A percentile compares a stretch with the other conserved stretches of the same genome.
Evolutionary conservation across 2,888 invertebrate genomes (phyloP).

Genomic region (Thymelicus sylvestris): DNA sequence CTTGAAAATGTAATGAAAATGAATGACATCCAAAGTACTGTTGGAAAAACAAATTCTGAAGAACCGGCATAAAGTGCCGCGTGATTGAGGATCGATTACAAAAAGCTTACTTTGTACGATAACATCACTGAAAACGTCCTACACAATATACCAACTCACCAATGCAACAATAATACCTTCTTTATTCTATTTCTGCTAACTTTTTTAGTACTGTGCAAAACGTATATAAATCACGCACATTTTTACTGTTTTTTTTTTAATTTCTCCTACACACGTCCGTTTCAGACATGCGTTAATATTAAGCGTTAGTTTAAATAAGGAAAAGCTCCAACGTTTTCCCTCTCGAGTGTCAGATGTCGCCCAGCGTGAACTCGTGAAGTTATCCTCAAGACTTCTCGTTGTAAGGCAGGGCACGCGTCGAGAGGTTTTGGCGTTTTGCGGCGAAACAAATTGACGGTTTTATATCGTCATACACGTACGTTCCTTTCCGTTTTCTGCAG

Average conservation of each 20-base stretch:
- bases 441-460: constrained; percentile 38
- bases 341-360: constrained; percentile 32
- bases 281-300: constrained; percentile 13
- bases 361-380: constrained; percentile 7
- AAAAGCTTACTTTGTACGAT: too few species aligned
- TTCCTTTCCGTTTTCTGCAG: constrained; percentile 12
- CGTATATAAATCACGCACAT: too few species aligned
- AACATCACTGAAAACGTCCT: too few species aligned
- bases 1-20: too few species aligned
- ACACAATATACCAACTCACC: too few species aligned
- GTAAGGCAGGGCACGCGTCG: constrained; percentile 30
- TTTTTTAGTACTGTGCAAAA: too few species aligned
- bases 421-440: constrained; percentile 33
- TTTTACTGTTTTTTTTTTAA: not conserved
- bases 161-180: too few species aligned
- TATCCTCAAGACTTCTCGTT: constrained; percentile 34
- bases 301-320: constrained; percentile 21
- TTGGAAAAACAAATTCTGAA: too few species aligned
- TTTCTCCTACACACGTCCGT: not conserved
- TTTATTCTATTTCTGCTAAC: too few species aligned
- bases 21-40: too few species aligned
- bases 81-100: too few species aligned
- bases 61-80: too few species aligned
- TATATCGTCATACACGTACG: constrained; percentile 25
- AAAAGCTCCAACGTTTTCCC: constrained; percentile 30